Evolutionary conservation across 2,113 vertebrate species (phyloP).

Genomic region (Hyperoodon ampullatus): DNA sequence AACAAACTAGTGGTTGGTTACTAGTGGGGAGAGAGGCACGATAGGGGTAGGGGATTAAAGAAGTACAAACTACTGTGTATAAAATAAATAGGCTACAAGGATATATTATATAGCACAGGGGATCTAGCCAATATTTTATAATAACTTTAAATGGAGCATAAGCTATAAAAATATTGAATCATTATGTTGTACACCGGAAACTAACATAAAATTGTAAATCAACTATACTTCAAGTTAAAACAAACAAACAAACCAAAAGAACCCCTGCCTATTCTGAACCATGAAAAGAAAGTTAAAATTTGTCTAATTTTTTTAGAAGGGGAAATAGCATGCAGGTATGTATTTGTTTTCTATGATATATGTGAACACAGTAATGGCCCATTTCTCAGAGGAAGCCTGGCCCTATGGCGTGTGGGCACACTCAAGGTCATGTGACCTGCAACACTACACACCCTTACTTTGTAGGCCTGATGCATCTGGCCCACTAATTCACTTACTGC

Average conservation of each 20-base stretch:
- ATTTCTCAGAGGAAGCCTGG: neutral
- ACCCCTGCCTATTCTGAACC: neutral
- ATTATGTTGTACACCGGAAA: neutral
- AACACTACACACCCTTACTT: rapidly evolving
- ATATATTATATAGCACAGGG: neutral
- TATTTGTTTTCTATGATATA: neutral
- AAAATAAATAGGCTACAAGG: neutral
- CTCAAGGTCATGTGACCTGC: neutral
- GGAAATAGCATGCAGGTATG: neutral
- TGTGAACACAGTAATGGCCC: neutral
- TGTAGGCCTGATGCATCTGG: neutral
- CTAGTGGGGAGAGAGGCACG: neutral
- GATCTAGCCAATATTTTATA: neutral
- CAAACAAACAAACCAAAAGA: neutral
- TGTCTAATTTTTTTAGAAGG: neutral
- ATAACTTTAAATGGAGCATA: neutral
- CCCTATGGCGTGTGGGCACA: rapidly evolving
- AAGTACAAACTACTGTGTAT: neutral
- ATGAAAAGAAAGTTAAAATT: neutral
- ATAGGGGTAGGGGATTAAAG: neutral
- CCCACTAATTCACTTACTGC: neutral
- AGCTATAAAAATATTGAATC: neutral
- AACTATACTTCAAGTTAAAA: neutral
- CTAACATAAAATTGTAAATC: neutral
- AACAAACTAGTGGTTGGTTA: neutral